Evolutionary conservation across 2,797 vertebrate species (phyloP).

Genomic region (Gymnodraco acuticeps): DNA sequence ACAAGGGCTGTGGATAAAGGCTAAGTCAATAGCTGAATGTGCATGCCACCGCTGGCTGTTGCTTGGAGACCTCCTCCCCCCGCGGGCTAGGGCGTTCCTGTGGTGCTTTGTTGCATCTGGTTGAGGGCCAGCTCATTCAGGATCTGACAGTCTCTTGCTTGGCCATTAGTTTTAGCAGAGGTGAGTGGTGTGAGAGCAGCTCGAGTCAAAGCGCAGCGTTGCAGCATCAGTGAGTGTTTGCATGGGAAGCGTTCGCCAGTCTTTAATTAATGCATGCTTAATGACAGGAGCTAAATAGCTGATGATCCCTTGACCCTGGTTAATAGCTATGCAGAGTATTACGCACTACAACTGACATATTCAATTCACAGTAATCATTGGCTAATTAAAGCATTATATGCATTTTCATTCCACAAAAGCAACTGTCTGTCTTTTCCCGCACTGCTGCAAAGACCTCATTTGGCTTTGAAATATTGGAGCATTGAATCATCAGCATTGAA

Average conservation of each 20-base stretch:
- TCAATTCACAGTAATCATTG: conserved; percentile 8
- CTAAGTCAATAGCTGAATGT: conserved; percentile 73
- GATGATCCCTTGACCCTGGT: conserved; percentile 14
- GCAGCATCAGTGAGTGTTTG: conserved; percentile 1
- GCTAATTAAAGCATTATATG: not conserved
- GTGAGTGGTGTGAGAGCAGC: conserved; percentile 21
- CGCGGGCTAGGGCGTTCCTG: conserved; percentile 48
- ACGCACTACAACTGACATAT: conserved; percentile 12
- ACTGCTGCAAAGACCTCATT: not conserved
- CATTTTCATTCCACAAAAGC: not conserved
- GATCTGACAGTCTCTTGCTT: conserved; percentile 38
- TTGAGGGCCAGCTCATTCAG: conserved; percentile 62
- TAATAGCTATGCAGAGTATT: conserved; percentile 22
- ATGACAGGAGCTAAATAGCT: conserved; percentile 22
- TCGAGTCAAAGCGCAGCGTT: not conserved
- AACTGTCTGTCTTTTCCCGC: conserved; percentile 2
- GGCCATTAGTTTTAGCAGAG: conserved; percentile 46
- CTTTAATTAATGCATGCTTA: conserved; percentile 24
- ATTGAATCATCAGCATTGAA: no score
- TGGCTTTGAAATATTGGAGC: conserved; percentile 9
- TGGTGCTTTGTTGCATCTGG: conserved; percentile 68
- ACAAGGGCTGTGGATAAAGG: conserved; percentile 62
- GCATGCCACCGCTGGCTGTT: conserved; percentile 74
- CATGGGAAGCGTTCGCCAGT: conserved; percentile 9
- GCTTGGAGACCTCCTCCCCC: conserved; percentile 67